Conservation (phyloP, 2,797 vertebrate genomes). For the Manis crassicaudata region DNA sequence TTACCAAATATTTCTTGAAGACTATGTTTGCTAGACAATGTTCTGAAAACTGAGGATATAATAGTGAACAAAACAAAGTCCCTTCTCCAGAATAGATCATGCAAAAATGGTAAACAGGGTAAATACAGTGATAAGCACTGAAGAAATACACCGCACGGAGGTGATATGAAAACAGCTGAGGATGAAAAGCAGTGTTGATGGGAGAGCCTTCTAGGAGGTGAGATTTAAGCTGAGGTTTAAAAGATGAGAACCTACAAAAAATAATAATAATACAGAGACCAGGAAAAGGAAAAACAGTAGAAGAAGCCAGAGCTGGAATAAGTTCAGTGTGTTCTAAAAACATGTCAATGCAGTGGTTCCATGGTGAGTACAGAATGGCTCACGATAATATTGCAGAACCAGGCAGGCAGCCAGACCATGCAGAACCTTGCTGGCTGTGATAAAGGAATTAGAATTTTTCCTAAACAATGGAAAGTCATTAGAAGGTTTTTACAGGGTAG, state of each 20-base stretch:
- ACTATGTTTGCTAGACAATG: not conserved
- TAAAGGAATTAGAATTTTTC: not conserved
- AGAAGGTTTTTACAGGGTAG: not conserved
- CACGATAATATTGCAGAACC: not conserved
- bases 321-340: not conserved
- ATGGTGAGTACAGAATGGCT: not conserved
- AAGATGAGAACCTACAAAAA: not conserved
- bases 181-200: not conserved
- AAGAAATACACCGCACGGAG: not conserved
- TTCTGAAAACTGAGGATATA: not conserved
- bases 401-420: not conserved
- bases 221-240: not conserved
- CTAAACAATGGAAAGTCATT: not conserved
- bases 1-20: not conserved
- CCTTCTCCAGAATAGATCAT: not conserved
- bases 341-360: fast-evolving
- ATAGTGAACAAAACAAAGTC: not conserved
- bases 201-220: not conserved
- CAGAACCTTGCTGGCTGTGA: not conserved
- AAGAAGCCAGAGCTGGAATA: not conserved
- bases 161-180: not conserved
- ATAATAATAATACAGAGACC: not conserved
- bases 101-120: not conserved
- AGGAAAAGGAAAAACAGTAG: not conserved
- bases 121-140: not conserved